Evolutionary conservation across 2,888 invertebrate species (phyloP).

Genomic region (Smittia aterrima): DNA sequence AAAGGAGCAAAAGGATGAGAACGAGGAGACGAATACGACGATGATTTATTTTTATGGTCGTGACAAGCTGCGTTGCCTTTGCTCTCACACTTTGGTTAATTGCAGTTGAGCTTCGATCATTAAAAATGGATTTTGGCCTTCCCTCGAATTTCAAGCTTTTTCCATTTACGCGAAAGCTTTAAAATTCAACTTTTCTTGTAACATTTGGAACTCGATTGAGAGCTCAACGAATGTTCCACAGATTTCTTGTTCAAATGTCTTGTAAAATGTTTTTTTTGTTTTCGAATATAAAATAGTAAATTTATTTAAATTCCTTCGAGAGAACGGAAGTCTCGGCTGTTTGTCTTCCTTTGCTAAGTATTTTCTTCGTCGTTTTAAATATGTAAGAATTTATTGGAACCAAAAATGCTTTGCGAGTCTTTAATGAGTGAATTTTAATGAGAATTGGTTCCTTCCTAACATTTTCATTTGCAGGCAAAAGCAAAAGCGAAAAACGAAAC

Average conservation of each 20-base stretch:
- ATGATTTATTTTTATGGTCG: conserved; percentile 52
- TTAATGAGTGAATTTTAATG: conserved; percentile 24
- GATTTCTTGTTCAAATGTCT: too few species aligned
- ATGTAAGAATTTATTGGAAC: not conserved
- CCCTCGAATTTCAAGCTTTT: not conserved
- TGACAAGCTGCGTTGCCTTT: conserved; percentile 45
- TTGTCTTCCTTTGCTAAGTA: too few species aligned
- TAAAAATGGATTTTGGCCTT: too few species aligned
- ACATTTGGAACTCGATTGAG: conserved; percentile 56
- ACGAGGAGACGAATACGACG: conserved; percentile 44
- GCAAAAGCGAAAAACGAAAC: not conserved
- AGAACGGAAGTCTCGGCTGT: not conserved
- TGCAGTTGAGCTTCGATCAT: not conserved
- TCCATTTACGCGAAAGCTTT: not conserved
- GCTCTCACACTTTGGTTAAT: not conserved
- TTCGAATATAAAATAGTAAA: not conserved
- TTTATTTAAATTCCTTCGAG: conserved; percentile 21
- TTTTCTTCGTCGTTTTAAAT: too few species aligned
- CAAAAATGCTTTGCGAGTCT: not conserved
- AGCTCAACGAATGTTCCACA: too few species aligned
- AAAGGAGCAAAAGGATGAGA: not conserved
- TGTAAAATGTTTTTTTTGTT: not conserved
- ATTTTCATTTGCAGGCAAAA: not conserved
- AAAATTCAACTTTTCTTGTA: too few species aligned
- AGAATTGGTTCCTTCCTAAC: not conserved